A percentile compares a stretch with the other conserved stretches of the same genome.
Evolutionary conservation across 2,113 vertebrate species (phyloP).

Genomic region (Gymnobelideus leadbeateri): DNA sequence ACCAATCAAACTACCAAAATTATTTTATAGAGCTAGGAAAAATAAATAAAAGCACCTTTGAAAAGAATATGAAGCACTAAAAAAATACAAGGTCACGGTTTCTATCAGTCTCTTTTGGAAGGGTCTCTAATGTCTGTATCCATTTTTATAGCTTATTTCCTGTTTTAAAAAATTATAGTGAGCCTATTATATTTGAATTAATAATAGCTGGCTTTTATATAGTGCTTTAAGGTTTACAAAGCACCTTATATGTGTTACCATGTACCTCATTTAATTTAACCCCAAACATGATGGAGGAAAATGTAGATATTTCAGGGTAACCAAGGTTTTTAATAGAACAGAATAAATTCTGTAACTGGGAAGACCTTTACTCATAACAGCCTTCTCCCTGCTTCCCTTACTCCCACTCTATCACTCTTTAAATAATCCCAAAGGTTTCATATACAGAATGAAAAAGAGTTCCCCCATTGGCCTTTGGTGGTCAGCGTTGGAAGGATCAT

Average conservation of each 20-base stretch:
- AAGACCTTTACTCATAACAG: background rate
- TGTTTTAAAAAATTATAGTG: background rate
- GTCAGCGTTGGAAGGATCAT: background rate
- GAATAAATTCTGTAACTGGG: background rate
- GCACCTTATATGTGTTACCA: background rate
- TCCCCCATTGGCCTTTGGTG: background rate
- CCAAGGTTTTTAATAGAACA: background rate
- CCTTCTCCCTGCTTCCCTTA: background rate
- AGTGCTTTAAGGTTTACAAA: background rate
- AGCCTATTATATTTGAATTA: background rate
- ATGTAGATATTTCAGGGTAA: background rate
- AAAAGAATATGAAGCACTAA: background rate
- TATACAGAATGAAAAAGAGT: background rate
- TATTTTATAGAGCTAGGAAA: no score
- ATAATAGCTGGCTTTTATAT: no score
- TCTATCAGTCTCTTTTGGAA: background rate
- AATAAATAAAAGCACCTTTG: background rate
- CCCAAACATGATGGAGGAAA: background rate
- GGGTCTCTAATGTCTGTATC: background rate
- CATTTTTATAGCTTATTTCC: background rate
- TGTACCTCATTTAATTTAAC: background rate
- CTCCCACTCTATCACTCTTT: background rate
- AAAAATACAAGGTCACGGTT: background rate
- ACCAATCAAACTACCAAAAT: no score
- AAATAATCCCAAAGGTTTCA: background rate